Conservation (phyloP, 1,140 invertebrate genomes). For the Euwallacea similis region DNA sequence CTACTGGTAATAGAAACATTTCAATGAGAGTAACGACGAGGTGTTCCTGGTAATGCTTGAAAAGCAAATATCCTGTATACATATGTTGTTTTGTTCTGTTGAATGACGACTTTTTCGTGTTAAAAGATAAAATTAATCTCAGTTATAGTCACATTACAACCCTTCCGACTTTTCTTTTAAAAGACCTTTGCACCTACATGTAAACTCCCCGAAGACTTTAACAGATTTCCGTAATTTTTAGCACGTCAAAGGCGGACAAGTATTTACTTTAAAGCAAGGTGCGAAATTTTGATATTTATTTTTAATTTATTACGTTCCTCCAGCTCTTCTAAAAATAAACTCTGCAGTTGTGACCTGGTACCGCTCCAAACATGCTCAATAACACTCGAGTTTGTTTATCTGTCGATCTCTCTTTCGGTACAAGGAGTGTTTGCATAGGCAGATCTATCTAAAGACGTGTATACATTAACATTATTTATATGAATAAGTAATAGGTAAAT, state of each 20-base stretch:
- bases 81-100: background rate
- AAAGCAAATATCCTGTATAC: background rate
- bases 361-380: background rate
- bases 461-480: no score
- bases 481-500: no score
- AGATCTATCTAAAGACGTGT: no score
- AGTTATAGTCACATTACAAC: no score
- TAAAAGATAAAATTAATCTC: no score
- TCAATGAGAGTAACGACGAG: background rate
- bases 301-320: conserved; percentile 19
- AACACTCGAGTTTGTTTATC: no score
- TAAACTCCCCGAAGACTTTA: background rate
- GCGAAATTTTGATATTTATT: conserved; percentile 21
- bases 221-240: conserved; percentile 20
- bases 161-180: no score
- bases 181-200: no score
- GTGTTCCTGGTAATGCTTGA: background rate
- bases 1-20: background rate
- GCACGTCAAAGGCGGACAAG: conserved; percentile 5
- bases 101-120: no score
- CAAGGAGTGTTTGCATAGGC: no score
- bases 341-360: conserved; percentile 10
- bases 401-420: no score
- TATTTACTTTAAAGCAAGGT: conserved; percentile 18
- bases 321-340: conserved; percentile 15